Conservation (phyloP, 2,113 vertebrate species). For the Gavialis gangeticus region DNA sequence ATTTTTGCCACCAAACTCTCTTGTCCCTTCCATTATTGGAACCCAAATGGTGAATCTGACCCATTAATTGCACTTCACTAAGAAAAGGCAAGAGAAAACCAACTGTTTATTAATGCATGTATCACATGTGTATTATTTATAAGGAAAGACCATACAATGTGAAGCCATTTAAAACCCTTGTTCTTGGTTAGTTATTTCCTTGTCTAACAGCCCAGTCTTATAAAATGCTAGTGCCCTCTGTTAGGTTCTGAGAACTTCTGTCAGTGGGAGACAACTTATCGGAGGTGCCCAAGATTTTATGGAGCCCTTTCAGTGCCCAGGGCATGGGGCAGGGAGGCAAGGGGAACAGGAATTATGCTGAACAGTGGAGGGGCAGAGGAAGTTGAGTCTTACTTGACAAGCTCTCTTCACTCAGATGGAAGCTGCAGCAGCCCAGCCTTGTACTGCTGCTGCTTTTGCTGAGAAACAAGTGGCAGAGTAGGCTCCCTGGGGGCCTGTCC, state of each 20-base stretch:
- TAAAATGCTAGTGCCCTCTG: neutral
- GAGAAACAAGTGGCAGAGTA: too few species aligned
- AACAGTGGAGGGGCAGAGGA: too few species aligned
- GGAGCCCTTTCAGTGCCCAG: neutral
- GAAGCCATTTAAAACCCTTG: neutral
- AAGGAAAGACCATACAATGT: neutral
- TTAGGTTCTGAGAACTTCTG: neutral
- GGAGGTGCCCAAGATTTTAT: neutral
- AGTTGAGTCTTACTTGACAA: too few species aligned
- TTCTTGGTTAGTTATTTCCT: neutral
- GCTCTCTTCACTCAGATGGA: too few species aligned
- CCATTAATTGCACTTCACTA: neutral
- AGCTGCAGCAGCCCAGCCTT: too few species aligned
- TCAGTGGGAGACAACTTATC: neutral
- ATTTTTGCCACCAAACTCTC: neutral
- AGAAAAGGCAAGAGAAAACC: neutral
- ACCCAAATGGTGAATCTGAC: neutral
- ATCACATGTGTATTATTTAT: neutral
- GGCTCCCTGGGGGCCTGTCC: too few species aligned
- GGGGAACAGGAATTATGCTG: too few species aligned
- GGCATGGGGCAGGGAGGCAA: neutral
- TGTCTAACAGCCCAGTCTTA: neutral
- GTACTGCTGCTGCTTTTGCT: too few species aligned
- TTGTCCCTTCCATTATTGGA: neutral
- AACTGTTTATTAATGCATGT: neutral